Conservation (phyloP, 2,888 invertebrate genomes). For the Sepiola atlantica region DNA sequence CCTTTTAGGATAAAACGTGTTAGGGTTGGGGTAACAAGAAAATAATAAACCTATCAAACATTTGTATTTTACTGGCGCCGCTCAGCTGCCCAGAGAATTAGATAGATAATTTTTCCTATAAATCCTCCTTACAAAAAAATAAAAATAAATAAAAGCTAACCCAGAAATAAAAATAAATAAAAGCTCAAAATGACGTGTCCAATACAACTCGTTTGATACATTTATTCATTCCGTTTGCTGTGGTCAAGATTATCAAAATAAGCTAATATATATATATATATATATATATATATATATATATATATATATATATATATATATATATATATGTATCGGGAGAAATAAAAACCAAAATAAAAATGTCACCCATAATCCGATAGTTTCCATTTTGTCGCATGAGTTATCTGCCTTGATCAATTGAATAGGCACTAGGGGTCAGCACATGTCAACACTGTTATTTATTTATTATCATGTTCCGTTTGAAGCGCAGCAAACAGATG, state of each 20-base stretch:
- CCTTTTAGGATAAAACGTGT: too few relatives aligned
- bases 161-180: not conserved
- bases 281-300: too few relatives aligned
- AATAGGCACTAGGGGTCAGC: not conserved
- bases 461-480: too few relatives aligned
- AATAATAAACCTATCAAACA: not conserved
- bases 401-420: not conserved
- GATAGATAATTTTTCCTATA: not conserved
- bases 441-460: not conserved
- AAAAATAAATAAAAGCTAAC: not conserved
- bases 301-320: too few relatives aligned
- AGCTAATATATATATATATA: not conserved
- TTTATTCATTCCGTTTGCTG: too few relatives aligned
- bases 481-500: not conserved
- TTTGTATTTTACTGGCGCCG: not conserved
- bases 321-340: too few relatives aligned
- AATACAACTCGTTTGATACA: too few relatives aligned
- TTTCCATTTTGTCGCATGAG: not conserved
- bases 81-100: not conserved
- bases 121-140: too few relatives aligned
- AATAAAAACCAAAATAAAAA: too few relatives aligned
- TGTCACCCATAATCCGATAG: not conserved
- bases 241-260: not conserved
- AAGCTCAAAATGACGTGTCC: not conserved
- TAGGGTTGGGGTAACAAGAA: not conserved